Percentiles rank a stretch among this genome's conserved stretches.
Conservation (phyloP, 2,888 invertebrate species). For the Neria commutata region DNA sequence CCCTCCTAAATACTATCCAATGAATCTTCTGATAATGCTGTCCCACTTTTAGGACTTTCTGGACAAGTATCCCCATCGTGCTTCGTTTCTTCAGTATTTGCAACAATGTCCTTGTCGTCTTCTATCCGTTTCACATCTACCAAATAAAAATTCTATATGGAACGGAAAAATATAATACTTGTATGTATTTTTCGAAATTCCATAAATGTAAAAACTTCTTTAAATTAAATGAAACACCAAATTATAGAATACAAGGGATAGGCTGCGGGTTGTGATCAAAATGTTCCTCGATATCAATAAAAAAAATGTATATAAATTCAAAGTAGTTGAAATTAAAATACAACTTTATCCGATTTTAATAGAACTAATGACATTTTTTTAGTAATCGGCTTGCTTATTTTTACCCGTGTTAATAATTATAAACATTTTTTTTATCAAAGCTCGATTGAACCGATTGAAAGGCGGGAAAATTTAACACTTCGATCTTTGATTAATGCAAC, state of each 20-base stretch:
- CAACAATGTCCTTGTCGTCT: slow-evolving; percentile 26
- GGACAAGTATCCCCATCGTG: slow-evolving; percentile 12
- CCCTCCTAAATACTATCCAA: slow-evolving; percentile 29
- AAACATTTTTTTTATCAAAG: too few species aligned
- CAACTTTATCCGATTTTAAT: too few species aligned
- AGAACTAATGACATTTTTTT: too few species aligned
- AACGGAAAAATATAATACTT: slow-evolving; percentile 48
- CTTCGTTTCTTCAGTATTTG: slow-evolving; percentile 6
- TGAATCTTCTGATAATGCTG: slow-evolving; percentile 20
- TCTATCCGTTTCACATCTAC: slow-evolving; percentile 47
- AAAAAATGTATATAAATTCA: too few species aligned
- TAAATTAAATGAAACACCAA: slow-evolving; percentile 17
- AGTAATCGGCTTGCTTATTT: too few species aligned
- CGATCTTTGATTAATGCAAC: too few species aligned
- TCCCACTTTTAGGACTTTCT: slow-evolving; percentile 3
- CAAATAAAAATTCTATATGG: slow-evolving; percentile 17
- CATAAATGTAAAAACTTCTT: slow-evolving; percentile 23
- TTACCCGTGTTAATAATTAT: too few species aligned
- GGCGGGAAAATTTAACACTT: too few species aligned
- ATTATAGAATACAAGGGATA: background rate
- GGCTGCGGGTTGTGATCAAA: background rate
- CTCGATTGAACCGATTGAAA: too few species aligned
- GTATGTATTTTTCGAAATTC: slow-evolving; percentile 44
- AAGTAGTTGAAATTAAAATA: too few species aligned
- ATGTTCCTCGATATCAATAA: too few species aligned